Evolutionary conservation across 2,888 invertebrate genomes (phyloP), one percentile per base, ranked within the genome.

Genomic region (Geophilus truncorum): DNA sequence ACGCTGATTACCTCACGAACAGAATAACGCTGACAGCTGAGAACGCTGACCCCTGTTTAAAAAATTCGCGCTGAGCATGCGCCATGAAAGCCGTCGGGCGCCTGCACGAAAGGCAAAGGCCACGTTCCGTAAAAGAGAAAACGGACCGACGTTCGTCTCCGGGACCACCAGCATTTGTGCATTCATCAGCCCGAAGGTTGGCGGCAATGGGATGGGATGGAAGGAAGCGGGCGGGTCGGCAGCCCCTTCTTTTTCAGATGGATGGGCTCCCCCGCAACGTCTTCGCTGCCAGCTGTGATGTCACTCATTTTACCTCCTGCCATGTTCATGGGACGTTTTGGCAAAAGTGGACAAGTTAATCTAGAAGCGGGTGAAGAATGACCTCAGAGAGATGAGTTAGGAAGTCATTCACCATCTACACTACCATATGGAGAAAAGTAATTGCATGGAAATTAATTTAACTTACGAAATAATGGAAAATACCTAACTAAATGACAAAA

Each of bases 221-320:
- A 51, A 9, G 23, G 70, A 70, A n/a, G 70, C 28, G n/a, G 70
- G 70, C 25, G 25, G 70, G 28, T 25, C 28, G 15, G 70, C 6
- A 70, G 10, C 25, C 70, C 70, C 70, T n/a, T 45, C 28, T 15
- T 25, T 70, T n/a, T 10, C 10, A 70, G 70, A 70, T 70, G 70
- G 23, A 70, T 70, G 70, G 70, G 70, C 70, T 70, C 70, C 70
- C 70, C 70, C 70, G 70, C 70, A 70, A 70, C 28, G 70, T n/a
- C 70, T 70, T 70, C 28, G 28, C 28, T 70, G 70, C 70, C 70
- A 70, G 70, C 70, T 70, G 70, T 28, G 70, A 70, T 70, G 70
- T 70, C 70, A 70, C 70, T 70, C 70, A 70, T 70, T 70, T 70
- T 25, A 70, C 70, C 70, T 70, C 70, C 70, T 70, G 70, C 70